These are phyloP conservation scores for Manis javanica DNA, from an alignment of 2,797 vertebrate genomes.

Conservation along the genomic window DNA sequence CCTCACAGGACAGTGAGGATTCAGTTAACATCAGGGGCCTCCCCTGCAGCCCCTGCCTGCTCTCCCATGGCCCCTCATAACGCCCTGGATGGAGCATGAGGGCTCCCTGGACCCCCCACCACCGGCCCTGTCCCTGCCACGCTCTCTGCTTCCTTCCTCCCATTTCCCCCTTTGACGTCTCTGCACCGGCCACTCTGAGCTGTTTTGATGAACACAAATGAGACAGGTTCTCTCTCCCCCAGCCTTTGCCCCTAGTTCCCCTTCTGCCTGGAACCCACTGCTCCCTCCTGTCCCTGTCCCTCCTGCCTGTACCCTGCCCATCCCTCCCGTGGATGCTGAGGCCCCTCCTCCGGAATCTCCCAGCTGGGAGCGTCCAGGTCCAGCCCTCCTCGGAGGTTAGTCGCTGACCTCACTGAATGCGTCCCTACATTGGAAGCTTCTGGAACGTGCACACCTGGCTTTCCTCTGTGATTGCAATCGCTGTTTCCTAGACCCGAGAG, in stretches of 20 bases:
- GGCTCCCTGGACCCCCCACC: background rate
- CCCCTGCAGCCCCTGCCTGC: rapidly evolving
- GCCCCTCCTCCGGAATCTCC: background rate
- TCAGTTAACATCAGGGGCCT: rapidly evolving
- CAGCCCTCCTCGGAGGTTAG: no score
- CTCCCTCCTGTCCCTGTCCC: rapidly evolving
- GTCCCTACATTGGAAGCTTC: rapidly evolving
- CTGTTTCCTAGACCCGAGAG: background rate
- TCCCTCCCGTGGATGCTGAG: no score
- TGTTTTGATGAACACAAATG: no score
- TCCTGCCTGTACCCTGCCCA: rapidly evolving
- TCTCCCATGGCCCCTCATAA: rapidly evolving
- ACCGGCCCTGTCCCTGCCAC: rapidly evolving
- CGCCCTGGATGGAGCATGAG: rapidly evolving
- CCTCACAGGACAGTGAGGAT: no score
- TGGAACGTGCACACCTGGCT: background rate
- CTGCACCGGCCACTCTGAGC: background rate
- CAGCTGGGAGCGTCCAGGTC: rapidly evolving
- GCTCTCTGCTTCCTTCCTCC: background rate
- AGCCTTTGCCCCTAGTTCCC: background rate
- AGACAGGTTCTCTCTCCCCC: background rate
- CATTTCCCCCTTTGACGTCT: background rate
- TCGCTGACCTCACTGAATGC: rapidly evolving
- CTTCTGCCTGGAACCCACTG: background rate
- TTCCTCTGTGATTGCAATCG: rapidly evolving